These are phyloP conservation scores for Pogonognathellus flavescens DNA, from an alignment of 1,140 invertebrate species.

Conservation along the genomic window DNA sequence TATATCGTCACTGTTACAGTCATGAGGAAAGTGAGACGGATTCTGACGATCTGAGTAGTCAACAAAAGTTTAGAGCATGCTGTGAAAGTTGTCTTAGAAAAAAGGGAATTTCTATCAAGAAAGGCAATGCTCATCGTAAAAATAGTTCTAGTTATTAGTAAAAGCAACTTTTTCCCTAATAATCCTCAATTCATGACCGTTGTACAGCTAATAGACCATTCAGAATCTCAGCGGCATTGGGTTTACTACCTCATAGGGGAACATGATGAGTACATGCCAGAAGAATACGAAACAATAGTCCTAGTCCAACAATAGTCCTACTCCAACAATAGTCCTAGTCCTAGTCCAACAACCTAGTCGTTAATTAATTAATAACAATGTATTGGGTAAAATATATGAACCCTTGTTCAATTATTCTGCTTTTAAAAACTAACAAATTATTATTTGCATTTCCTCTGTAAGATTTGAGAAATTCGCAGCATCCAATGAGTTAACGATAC, in stretches of 20 bases:
- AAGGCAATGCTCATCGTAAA: not conserved
- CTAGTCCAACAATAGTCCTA: no score
- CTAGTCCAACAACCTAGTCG: no score
- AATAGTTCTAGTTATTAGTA: no score
- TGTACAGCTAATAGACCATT: not conserved
- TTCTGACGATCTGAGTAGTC: constrained; percentile 18
- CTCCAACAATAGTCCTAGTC: no score
- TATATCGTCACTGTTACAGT: not conserved
- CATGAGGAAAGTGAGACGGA: constrained; percentile 2
- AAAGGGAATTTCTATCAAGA: not conserved
- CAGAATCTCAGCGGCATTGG: constrained; percentile 1
- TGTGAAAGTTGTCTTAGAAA: constrained; percentile 34
- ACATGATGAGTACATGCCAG: not conserved
- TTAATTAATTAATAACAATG: not conserved
- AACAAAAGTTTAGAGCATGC: constrained; percentile 34
- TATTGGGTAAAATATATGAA: no score
- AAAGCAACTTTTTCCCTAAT: not conserved
- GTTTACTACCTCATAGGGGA: not conserved
- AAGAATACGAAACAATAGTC: not conserved
- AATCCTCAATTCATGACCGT: not conserved
- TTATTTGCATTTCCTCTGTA: not conserved
- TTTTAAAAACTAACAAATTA: not conserved
- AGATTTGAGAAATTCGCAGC: constrained; percentile 13
- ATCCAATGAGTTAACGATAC: not conserved
- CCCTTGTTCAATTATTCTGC: not conserved